Evolutionary conservation across 1,140 invertebrate species (phyloP), one percentile per base, ranked within the genome.

Genomic region (Whitmania pigra): DNA sequence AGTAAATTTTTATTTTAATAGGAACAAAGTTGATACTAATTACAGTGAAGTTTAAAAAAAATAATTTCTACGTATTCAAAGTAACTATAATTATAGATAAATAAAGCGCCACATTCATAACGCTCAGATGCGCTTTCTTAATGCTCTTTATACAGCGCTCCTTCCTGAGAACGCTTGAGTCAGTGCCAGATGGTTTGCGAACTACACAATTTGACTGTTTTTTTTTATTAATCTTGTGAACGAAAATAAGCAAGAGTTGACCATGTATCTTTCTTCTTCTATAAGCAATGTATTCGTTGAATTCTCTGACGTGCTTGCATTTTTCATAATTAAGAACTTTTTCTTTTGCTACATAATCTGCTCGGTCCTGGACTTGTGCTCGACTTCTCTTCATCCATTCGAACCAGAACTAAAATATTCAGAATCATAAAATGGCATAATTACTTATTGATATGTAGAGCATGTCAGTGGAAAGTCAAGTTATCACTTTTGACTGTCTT

Each of bases 281-380:
- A 15, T 63, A n/a, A 15, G 29, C 22, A 63, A 31, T 25, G 20
- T 25, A 31, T 25, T 63, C 57, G 22, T 25, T 63, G 29, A 25
- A 63, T 63, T 63, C 57, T 15, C 29, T 63, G 29, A 63, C 29
- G 57, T 63, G 22, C 15, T 63, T 63, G 29, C 57, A 63, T 31
- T 31, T 63, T 20, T 63, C 57, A 63, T 63, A 63, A 25, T 63
- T 63, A 13, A 63, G 29, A 25, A 63, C 57, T 13, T 63, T 22
- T 31, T 63, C 57, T 18, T 31, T 63, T 2, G 29, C 57, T 13
- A 63, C 11, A 13, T 63, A 22, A 63, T 63, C 57, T 11, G 57
- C 57, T 63, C 57, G 22, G 11, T 63, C 29, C 57, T 63, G 57
- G 18, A 63, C 57, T 63, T 63, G 57, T 0, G 20, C 22, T 25